Base-by-base conservation (phyloP, 2,888 invertebrate species). In the Stramonita haemastoma region DNA sequence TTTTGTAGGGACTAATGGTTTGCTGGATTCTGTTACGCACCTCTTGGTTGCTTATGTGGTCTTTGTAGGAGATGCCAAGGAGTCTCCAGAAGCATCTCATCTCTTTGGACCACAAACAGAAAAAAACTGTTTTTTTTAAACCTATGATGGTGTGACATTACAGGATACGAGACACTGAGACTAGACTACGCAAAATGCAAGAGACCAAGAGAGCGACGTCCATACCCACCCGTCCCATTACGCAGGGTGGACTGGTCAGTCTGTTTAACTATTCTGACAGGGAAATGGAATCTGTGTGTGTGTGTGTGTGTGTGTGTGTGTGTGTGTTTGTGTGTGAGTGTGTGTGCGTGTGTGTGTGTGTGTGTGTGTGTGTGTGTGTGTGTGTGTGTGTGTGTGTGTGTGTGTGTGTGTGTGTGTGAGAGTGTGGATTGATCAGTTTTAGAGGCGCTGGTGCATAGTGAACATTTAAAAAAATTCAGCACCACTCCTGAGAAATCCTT, bases 191-290 rank as follows among this genome's bases (percentile, higher is more conserved):
- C 88, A 91, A 90, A 86, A 90, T 93, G 89, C 93, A 93, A 88
- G 93, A 93, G 79, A 92, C 91, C 56, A 91, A 93, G 86, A 91
- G 90, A 36, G 92, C 92, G 60, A 90, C 92, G 46, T 91, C 92
- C 56, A 91, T 92, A 17, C 90, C 92, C 26, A 94, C 93, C 85
- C 90, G 93, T 60, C 92, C 93, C 17, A 90, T 92, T 32, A 93
- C 92, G 87, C 91, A 92, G 66, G 94, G 94, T 0, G 93, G 94
- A 79, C 90, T 94, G 92, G 94, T 94, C 90, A 91, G 93, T 91
- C 19, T 79, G n/a, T 73, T 11, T 73, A 2, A 11, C 2, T n/a
- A 11, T 29, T n/a, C 26, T 73, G 66, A 26, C 19, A 66, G 17
- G 17, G 2, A 66, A 66, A 26, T 66, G 17, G 66, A 22, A 26